Evolutionary conservation across 2,113 vertebrate genomes (phyloP), one percentile per base, ranked within the genome.

Genomic region (Pycnonotus jocosus): DNA sequence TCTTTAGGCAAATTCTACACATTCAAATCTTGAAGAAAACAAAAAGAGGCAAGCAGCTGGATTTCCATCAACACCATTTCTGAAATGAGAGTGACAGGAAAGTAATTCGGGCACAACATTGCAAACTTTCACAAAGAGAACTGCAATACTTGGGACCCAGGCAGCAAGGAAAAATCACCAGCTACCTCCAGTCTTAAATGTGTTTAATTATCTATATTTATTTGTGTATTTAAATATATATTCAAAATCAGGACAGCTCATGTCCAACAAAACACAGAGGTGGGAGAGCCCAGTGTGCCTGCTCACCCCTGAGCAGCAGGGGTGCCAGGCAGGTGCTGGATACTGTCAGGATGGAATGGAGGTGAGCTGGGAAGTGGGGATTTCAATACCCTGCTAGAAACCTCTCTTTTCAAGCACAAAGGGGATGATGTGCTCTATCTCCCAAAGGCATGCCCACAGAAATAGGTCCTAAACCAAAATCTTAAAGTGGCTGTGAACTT

Each of bases 61-160:
- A 73, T 81, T 86, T 65, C 77, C 78, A 86, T 65, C 45, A 60
- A 10, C 13, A 22, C 8, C 5, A 28, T 61, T 77, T 72, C 85
- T 86, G 80, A 82, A 76, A 64, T 8, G 30, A 83, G 27, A 24
- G 40, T 58, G 38, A 73, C 0, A 0, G 53, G 27, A 42, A 80
- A 38, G 51, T 1, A 21, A 60, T 60, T 68, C 0, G 0, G 24
- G 77, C 1, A 2, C 3, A 3, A 48, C 27, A 19, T 25, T 35
- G 53, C 27, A 27, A 61, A 44, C 21, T 19, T 60, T 47, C 44
- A 14, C 23, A 27, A 79, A 54, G 48, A 3, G 2, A 76, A 64
- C 14, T 30, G 23, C 2, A 5, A 4, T 38, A 42, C 30, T 64
- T 16, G 11, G 48, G 33, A 64, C 21, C 18, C 40, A 54, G 20